Evolutionary conservation across 2,888 invertebrate species (phyloP).

Genomic region (Microplitis deprimator): DNA sequence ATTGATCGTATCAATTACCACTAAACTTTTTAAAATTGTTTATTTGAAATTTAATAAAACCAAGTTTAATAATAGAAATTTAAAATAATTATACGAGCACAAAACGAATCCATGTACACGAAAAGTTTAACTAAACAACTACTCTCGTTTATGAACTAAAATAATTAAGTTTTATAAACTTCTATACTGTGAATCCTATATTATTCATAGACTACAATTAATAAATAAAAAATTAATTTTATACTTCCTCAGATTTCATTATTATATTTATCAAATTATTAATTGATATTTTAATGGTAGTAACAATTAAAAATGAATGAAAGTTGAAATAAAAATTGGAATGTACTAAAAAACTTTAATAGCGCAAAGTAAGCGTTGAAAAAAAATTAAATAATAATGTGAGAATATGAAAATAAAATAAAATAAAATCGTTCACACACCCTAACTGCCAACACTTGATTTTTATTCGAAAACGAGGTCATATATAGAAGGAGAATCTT

Average conservation of each 20-base stretch:
- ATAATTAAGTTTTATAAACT: not conserved
- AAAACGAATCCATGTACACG: not conserved
- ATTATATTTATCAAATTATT: no score
- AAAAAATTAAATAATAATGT: not conserved
- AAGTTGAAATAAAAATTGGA: no score
- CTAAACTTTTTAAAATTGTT: no score
- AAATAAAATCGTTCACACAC: not conserved
- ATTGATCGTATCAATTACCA: no score
- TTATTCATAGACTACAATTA: not conserved
- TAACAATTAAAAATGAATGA: no score
- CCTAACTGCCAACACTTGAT: conserved; percentile 20
- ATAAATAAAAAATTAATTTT: not conserved
- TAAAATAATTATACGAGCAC: not conserved
- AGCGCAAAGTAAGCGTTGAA: not conserved
- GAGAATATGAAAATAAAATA: not conserved
- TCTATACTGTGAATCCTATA: not conserved
- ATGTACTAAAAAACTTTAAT: not conserved
- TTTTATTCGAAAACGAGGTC: conserved; percentile 15
- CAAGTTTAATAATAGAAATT: not conserved
- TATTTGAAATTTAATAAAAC: no score
- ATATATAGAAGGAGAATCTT: conserved; percentile 20
- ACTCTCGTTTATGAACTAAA: not conserved
- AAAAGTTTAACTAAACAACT: not conserved
- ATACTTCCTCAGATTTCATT: no score
- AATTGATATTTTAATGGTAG: no score